These are phyloP conservation scores for Pseudachorutes palmiensis DNA, from an alignment of 1,140 invertebrate genomes.

Conservation along the genomic window DNA sequence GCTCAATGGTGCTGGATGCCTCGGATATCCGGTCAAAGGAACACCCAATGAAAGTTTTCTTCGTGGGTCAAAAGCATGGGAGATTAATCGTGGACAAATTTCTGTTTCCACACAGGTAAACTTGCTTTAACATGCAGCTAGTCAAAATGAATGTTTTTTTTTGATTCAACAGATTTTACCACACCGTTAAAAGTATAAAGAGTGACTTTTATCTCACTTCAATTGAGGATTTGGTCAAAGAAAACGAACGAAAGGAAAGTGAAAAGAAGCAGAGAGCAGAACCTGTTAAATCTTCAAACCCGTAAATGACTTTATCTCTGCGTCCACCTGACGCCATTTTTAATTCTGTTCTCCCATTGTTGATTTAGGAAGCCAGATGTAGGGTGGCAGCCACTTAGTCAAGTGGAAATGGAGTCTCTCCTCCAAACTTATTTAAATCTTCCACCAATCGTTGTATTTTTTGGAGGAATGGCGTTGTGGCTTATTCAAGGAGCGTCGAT, in stretches of 20 bases:
- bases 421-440: not conserved
- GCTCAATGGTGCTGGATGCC: not conserved
- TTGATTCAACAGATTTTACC: not conserved
- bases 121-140: not conserved
- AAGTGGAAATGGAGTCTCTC: not conserved
- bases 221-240: too few species aligned
- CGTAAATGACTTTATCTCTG: not conserved
- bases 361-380: not conserved
- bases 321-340: not conserved
- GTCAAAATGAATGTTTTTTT: not conserved
- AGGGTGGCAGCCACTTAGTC: not conserved
- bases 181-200: not conserved
- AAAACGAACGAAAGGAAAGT: too few species aligned
- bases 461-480: not conserved
- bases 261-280: too few species aligned
- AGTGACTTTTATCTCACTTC: too few species aligned
- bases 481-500: not conserved
- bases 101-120: not conserved
- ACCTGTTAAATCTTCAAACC: too few species aligned
- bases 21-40: not conserved
- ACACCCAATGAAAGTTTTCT: not conserved
- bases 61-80: not conserved
- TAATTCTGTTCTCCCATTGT: not conserved
- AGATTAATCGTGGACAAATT: not conserved
- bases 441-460: not conserved